Base-by-base conservation (phyloP, 2,113 vertebrate genomes). In the Polypterus bichir region DNA sequence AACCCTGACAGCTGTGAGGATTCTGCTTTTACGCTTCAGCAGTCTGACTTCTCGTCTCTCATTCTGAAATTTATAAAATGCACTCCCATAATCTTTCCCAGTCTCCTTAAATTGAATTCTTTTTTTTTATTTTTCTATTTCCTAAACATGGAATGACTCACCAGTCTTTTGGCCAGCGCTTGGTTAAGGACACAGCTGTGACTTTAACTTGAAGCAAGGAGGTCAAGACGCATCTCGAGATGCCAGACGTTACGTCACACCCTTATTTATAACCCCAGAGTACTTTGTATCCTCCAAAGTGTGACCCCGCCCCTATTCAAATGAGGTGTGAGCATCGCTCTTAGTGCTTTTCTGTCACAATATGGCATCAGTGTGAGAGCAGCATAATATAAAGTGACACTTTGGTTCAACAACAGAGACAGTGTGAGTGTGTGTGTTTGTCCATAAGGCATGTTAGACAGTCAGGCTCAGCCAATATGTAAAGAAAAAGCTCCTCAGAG, bases 191-290 rank as follows among this genome's bases (percentile, higher is more conserved):
- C n/a, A 67, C 62, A 59, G 49, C 8, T 67, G 7, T 53, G 46
- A 48, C 53, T 11, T 8, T 27, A 9, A 51, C 9, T 27, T 66
- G 11, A 56, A 59, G 57, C 52, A 65, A 48, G 62, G 61, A 58
- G 60, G 63, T 63, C 65, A 62, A 52, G 59, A 5, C 10, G 48
- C 9, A 67, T 66, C 66, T 67, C 66, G 59, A 62, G 67, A 60
- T 52, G 57, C 44, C 63, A 72, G 68, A 70, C 68, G 67, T 70
- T 70, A 74, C 66, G 68, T 70, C 68, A 68, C 59, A 59, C 57
- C 47, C 62, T 63, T 65, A 68, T 70, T 69, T 71, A 71, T 47
- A 44, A 57, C 60, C 54, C 55, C 5, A 47, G 47, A 66, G 64
- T 60, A 49, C 55, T 66, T 55, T 62, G 64, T 46, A 60, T 44